phyloP scores from a whole-genome alignment of 1,140 invertebrate genomes.

The Drosophila kohkoa region DNA sequence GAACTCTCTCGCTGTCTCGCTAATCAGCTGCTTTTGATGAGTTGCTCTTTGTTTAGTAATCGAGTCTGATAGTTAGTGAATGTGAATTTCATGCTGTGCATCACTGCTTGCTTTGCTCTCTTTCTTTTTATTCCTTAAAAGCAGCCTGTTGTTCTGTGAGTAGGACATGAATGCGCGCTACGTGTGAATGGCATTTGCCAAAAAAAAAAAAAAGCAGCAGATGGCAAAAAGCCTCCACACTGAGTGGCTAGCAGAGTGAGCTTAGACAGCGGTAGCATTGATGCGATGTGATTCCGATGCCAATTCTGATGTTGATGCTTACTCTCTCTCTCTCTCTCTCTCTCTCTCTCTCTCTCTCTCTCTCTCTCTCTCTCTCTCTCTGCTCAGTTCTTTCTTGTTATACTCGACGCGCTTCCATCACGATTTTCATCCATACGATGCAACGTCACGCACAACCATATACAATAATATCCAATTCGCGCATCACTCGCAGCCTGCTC shows the following conservation, averaged over 20 bases:
- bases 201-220: background rate
- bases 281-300: slow-evolving; percentile 58
- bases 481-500: slow-evolving; percentile 34
- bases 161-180: slow-evolving; percentile 1
- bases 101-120: background rate
- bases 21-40: background rate
- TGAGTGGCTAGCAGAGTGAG: background rate
- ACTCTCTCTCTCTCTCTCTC: too few species aligned
- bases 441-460: slow-evolving; percentile 78
- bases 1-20: background rate
- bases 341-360: background rate
- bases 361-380: slow-evolving; percentile 8
- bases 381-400: slow-evolving; percentile 56
- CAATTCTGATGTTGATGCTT: slow-evolving; percentile 18
- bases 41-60: background rate
- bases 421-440: slow-evolving; percentile 55
- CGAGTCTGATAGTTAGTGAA: background rate
- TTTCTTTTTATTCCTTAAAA: too few species aligned
- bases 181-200: slow-evolving; percentile 12
- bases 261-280: slow-evolving; percentile 21
- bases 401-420: slow-evolving; percentile 78
- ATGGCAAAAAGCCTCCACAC: background rate
- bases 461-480: slow-evolving; percentile 73
- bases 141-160: background rate
- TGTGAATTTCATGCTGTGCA: background rate